phyloP scores from a whole-genome alignment of 2,888 invertebrate genomes.

The Cryptus viduatorius region DNA sequence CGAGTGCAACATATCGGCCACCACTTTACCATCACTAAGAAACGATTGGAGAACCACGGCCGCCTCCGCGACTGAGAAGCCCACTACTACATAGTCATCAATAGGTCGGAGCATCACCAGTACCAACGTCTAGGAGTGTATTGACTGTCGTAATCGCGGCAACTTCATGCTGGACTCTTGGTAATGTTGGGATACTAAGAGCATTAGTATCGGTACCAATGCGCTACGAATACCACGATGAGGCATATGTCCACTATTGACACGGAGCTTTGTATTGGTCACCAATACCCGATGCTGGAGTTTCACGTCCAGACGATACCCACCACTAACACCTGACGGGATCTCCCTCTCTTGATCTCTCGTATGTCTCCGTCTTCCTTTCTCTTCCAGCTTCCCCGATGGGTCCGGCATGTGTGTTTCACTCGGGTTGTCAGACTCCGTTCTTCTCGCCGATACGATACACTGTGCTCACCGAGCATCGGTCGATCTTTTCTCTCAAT shows the following conservation, averaged over 20 bases:
- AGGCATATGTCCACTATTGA: too few species aligned
- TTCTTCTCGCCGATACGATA: slow-evolving; percentile 52
- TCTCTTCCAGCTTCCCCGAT: slow-evolving; percentile 22
- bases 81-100: slow-evolving; percentile 81
- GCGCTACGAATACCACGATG: slow-evolving; percentile 40
- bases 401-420: slow-evolving; percentile 45
- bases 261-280: slow-evolving; percentile 47
- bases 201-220: slow-evolving; percentile 23
- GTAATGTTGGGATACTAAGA: slow-evolving; percentile 43
- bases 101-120: slow-evolving; percentile 45
- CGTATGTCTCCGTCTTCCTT: slow-evolving; percentile 39
- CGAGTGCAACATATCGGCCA: slow-evolving; percentile 52
- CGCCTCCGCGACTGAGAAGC: slow-evolving; percentile 82
- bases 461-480: slow-evolving; percentile 35
- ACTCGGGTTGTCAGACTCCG: slow-evolving; percentile 52
- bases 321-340: slow-evolving; percentile 61
- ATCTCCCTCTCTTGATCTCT: slow-evolving; percentile 44
- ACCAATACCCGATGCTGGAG: slow-evolving; percentile 53
- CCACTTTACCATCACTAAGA: slow-evolving; percentile 73
- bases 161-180: slow-evolving; percentile 28
- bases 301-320: slow-evolving; percentile 44
- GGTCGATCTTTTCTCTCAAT: slow-evolving; percentile 51
- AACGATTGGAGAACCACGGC: slow-evolving; percentile 82
- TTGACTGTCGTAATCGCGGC: slow-evolving; percentile 55
- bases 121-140: slow-evolving; percentile 35